Evolutionary conservation across 1,140 invertebrate genomes (phyloP), one percentile per base, ranked within the genome.

Genomic region (Batillaria attramentaria): DNA sequence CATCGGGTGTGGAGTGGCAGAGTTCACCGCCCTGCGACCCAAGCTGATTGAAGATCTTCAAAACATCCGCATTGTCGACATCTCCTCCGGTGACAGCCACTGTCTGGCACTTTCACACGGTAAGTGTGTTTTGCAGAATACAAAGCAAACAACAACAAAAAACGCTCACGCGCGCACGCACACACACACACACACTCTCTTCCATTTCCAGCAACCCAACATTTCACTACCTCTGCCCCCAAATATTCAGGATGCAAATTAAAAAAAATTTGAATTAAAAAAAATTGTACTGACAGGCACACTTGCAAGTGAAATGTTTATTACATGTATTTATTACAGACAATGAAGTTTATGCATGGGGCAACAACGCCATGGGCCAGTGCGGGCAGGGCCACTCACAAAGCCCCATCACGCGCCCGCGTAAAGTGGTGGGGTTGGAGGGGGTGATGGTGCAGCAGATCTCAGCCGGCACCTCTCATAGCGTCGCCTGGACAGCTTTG

Each of bases 1-100:
- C 85, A 83, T 94, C 35, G 94, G 93, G 20, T 89, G 91, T 86
- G 93, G 93, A 18, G 90, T n/a, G 87, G 70, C 92, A 46, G 94
- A 94, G 83, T 91, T 92, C 4, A 93, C 92, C 69, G 90, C 91
- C 31, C 85, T 93, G 28, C 86, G 91, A 41, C 90, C 90, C 13
- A 80, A 85, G 20, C 82, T 88, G 16, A 79, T 91, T 37, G 87
- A 90, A 75, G 88, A 89, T 69, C 76, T 91, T 20, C 87, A 88
- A 43, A 83, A 82, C 37, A 81, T 85, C 46, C 78, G 87, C 31
- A 84, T 91, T 43, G 85, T 90, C 33, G 90, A 91, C 80, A 88
- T 91, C 28, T 84, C 85, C 13, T 87, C 84, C 85, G 90, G 89
- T n/a, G 90, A 91, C 84, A 89, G 85, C 68, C 89, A 91, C 78